Evolutionary conservation across 2,113 vertebrate genomes (phyloP), one percentile per base, ranked within the genome.

Genomic region (Calidris pygmaea): DNA sequence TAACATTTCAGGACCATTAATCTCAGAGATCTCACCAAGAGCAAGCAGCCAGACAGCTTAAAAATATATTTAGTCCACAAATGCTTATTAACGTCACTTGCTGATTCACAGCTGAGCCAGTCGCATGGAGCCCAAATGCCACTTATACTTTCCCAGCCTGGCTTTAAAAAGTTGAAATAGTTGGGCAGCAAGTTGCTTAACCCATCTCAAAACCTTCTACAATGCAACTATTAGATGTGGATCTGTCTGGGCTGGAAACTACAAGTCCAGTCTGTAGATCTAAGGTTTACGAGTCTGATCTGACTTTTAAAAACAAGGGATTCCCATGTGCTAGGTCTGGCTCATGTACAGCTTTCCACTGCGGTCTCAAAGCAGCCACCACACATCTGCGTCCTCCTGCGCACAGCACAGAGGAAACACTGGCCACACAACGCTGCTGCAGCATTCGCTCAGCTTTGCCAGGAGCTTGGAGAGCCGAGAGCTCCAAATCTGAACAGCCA

Each of bases 21-120:
- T 94, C 92, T 93, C 90, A 2, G 56, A 72, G 87, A 89, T 72
- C 94, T 95, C 92, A 83, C 66, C 71, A 45, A 41, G 63, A 95
- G 41, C 87, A 91, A 96, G 94, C 66, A 95, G 94, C 45, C 90
- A 83, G 77, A 79, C 77, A 95, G 95, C 89, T 96, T 95, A 93
- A 94, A 96, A 97, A 96, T 97, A 97, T 95, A 96, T 96, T 95
- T 95, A 96, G 94, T 89, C 89, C 93, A 76, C 89, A 95, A 96
- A 95, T 80, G 89, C 93, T 94, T 91, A 85, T 95, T 95, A 96
- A 95, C 66, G n/a, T 96, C 95, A 93, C 87, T 66, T 70, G 89
- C 91, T 92, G 91, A 95, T 96, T 95, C 96, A 95, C 89, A 87
- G 96, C 94, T 73, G 45, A 96, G 94, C 89, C 56, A 23, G 60